phyloP scores from a whole-genome alignment of 2,797 vertebrate species.

The Scyliorhinus canicula region DNA sequence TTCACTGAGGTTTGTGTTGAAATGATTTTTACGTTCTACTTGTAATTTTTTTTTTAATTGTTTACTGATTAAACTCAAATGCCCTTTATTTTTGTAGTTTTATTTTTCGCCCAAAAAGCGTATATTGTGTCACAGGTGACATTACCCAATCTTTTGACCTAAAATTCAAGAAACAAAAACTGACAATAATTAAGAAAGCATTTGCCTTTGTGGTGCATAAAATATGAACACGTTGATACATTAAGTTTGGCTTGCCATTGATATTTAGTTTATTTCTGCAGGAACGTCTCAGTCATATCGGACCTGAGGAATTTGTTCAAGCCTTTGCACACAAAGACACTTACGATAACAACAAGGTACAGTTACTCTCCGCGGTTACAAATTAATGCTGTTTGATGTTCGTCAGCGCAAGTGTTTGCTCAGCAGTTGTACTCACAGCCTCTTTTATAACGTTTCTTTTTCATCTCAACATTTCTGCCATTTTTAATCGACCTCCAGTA shows the following conservation, averaged over 20 bases:
- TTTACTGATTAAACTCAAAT: background rate
- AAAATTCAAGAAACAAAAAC: background rate
- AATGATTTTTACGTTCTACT: background rate
- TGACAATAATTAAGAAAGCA: background rate
- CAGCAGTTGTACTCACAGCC: background rate
- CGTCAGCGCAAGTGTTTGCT: background rate
- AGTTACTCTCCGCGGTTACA: background rate
- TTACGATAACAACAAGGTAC: slow-evolving; percentile 84
- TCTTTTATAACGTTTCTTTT: background rate
- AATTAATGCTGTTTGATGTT: background rate
- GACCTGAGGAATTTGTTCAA: slow-evolving; percentile 90
- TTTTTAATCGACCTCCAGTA: background rate
- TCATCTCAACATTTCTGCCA: background rate
- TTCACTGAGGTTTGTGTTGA: background rate
- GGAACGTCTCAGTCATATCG: slow-evolving; percentile 90
- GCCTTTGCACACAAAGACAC: slow-evolving; percentile 84
- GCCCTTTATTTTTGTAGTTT: background rate
- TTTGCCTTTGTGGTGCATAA: background rate
- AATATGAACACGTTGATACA: background rate
- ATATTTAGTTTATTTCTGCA: slow-evolving; percentile 52
- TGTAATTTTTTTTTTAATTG: background rate
- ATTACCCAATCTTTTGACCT: background rate
- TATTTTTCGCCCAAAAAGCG: background rate
- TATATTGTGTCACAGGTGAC: background rate
- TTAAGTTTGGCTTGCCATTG: background rate